A percentile compares a stretch with the other conserved stretches of the same genome.
phyloP scores from a whole-genome alignment of 2,113 vertebrate genomes.

The Geococcyx californianus region DNA sequence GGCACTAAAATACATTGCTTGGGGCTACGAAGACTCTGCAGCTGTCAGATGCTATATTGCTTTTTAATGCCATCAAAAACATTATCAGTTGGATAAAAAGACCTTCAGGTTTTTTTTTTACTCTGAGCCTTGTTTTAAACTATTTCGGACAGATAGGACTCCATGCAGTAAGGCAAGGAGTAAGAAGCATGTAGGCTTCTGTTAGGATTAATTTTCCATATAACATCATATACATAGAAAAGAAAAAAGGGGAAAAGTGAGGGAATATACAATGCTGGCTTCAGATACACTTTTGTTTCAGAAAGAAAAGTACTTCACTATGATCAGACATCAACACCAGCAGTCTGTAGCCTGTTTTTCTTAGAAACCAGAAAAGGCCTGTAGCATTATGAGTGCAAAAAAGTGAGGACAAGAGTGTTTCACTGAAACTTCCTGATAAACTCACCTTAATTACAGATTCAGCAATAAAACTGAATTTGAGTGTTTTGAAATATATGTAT shows the following conservation, averaged over 20 bases:
- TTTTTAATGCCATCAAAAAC: background rate
- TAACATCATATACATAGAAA: background rate
- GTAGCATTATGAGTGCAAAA: background rate
- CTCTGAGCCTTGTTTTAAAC: background rate
- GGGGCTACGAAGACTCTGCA: background rate
- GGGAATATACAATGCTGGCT: background rate
- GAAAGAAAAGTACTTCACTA: background rate
- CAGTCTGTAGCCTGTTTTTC: background rate
- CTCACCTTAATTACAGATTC: background rate
- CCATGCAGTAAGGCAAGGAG: background rate
- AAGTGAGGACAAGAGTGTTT: background rate
- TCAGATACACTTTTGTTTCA: background rate
- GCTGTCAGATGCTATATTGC: background rate
- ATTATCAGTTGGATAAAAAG: background rate
- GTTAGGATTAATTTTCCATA: background rate
- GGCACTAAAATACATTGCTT: background rate
- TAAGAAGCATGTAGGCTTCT: background rate
- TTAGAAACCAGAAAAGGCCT: background rate
- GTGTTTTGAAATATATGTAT: background rate
- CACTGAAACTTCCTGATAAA: background rate
- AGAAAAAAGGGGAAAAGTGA: background rate
- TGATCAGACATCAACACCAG: background rate
- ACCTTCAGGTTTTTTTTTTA: background rate
- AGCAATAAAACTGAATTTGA: background rate
- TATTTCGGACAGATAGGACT: background rate